These are phyloP conservation scores for Plebejus melissa DNA, from an alignment of 2,888 invertebrate genomes.

Conservation along the genomic window DNA sequence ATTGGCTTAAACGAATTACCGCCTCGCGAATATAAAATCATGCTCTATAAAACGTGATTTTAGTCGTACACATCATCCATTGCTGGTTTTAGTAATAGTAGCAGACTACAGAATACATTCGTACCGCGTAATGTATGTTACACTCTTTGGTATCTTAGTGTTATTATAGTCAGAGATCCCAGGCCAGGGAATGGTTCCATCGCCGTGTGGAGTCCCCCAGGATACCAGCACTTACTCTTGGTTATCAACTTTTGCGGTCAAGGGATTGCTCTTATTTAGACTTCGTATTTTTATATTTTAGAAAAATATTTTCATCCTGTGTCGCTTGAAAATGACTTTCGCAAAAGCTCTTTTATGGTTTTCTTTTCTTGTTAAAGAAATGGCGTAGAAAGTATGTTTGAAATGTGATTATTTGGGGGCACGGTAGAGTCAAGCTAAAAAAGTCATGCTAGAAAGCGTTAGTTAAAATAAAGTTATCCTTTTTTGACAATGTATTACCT, in stretches of 20 bases:
- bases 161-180: neutral
- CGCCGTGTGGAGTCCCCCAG: slow-evolving; percentile 14
- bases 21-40: slow-evolving; percentile 18
- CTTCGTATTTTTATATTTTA: slow-evolving; percentile 23
- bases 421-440: no score
- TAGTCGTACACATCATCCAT: neutral
- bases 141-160: neutral
- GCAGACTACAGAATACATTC: neutral
- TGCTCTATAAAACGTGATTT: neutral
- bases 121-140: neutral
- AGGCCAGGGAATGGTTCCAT: neutral
- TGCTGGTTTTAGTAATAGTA: neutral
- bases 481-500: no score
- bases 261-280: slow-evolving; percentile 27
- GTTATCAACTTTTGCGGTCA: slow-evolving; percentile 29
- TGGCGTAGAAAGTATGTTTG: neutral
- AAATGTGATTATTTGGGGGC: no score
- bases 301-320: neutral
- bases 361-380: neutral
- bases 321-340: neutral
- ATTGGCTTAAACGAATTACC: slow-evolving; percentile 26
- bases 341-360: neutral
- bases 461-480: no score
- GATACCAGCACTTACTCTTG: slow-evolving; percentile 27
- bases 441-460: no score